Evolutionary conservation across 2,888 invertebrate species (phyloP), one percentile per base, ranked within the genome.

Genomic region (Lysandra coridon): DNA sequence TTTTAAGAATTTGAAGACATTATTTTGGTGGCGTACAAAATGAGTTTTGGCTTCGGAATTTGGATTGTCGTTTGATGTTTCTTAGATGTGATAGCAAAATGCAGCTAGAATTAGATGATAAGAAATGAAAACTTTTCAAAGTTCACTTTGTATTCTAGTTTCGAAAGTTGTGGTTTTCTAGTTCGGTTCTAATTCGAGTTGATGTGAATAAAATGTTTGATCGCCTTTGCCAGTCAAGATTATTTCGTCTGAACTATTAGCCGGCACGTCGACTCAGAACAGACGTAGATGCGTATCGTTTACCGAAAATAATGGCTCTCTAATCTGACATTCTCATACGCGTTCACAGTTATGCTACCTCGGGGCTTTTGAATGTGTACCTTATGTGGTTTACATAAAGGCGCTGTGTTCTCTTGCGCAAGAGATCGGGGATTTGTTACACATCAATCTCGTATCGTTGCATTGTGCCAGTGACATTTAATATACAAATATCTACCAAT

Each of bases 391-490:
- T 14, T 17, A 17, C 57, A 17, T 57, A 57, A 17, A 57, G 17
- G 17, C 57, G 57, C 4, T 57, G 57, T 57, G 17, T 57, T 14
- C 17, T 17, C 57, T 92, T 92, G 88, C 91, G 91, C 88, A 92
- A 92, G 87, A 88, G 86, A 87, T 88, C 90, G 91, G 91, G 92
- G 91, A 92, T 88, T 90, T 86, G 90, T 91, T 92, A 89, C 91
- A 92, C 92, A 93, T 92, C 92, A 92, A 93, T 93, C 92, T 92
- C 86, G 87, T 91, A 92, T 92, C 92, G 92, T 86, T 88, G 89
- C 88, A 92, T 94, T 93, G 93, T 94, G 92, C 91, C 88, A 91
- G 90, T 93, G 93, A 93, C 93, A 93, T 94, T 94, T 94, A 90
- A 90, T 88, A 89, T 92, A 93, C 91, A 93, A 92, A 93, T 93